Conservation (phyloP, 2,113 vertebrate species). For the Scophthalmus maximus region DNA sequence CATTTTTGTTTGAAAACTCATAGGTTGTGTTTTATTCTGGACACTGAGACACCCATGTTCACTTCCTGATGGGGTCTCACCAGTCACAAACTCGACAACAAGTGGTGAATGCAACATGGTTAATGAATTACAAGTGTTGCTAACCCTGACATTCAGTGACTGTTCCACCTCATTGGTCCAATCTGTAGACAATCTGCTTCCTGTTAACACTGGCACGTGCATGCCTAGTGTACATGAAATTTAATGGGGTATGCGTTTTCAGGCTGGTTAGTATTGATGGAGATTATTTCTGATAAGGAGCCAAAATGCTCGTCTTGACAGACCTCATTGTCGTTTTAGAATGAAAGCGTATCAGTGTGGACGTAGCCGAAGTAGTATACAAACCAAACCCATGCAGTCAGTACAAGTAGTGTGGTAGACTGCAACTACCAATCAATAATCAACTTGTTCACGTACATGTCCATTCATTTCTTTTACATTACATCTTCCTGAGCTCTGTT, state of each 20-base stretch:
- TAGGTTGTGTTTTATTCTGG: background rate
- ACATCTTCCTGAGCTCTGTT: slow-evolving; percentile 25
- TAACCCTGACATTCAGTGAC: background rate
- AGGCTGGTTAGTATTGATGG: background rate
- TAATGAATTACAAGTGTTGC: background rate
- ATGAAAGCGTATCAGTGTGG: background rate
- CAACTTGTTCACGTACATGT: slow-evolving; percentile 21
- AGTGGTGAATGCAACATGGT: background rate
- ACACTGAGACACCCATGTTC: background rate
- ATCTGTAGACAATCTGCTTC: background rate
- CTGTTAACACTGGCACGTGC: too few species aligned
- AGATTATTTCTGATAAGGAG: background rate
- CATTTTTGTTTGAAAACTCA: background rate
- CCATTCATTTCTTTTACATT: slow-evolving; percentile 29
- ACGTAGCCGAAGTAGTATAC: background rate
- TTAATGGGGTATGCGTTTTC: too few species aligned
- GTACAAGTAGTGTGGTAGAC: slow-evolving; percentile 13
- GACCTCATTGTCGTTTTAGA: background rate
- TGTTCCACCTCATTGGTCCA: too few species aligned
- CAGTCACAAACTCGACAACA: background rate
- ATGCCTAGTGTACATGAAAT: background rate
- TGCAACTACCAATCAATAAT: background rate
- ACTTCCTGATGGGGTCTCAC: background rate
- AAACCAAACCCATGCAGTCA: slow-evolving; percentile 57
- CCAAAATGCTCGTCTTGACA: background rate